Base-by-base conservation (phyloP, 2,113 vertebrate genomes). In the Seriola quinqueradiata region DNA sequence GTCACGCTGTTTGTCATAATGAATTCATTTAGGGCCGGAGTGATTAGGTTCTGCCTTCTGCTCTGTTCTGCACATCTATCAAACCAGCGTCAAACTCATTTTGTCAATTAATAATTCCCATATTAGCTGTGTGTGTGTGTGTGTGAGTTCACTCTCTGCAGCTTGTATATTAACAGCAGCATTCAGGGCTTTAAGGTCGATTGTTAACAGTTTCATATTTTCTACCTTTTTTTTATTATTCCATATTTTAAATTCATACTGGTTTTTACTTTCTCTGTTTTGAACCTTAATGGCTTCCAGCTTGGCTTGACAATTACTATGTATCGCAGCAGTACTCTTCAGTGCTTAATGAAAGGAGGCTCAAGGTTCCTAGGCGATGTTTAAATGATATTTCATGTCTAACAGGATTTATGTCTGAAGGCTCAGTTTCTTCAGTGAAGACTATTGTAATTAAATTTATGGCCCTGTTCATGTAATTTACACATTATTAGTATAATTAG, bases 61-160 rank as follows among this genome's bases (percentile, higher is more conserved):
- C 86, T 75, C 52, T 67, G 67, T 64, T 84, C 87, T 58, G 88
- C 76, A 81, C 86, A 92, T 93, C 90, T 82, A 89, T 94, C 90
- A 92, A 84, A 85, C 25, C 9, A 19, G 60, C 64, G 40, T 90
- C 89, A 92, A 90, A 91, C 83, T 88, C 84, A 81, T 93, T 92
- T 94, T 71, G 85, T 90, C 90, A 87, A 94, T 92, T 87, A 89
- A 87, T 90, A 92, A 92, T 88, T 70, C 44, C 74, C 59, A 68
- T 60, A 85, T 93, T 83, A 90, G 79, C 14, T 73, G 17, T 28
- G 50, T 40, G 70, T 50, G 46, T 63, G 71, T 8, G 50, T 52
- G 17, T 65, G 58, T 66, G 40, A 28, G 32, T 59, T 77, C 25
- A 34, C 8, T 55, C 58, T 55, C 8, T 64, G 28, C n/a, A 54